Percentiles rank a stretch among this genome's conserved stretches.
Conservation (phyloP, 2,113 vertebrate species). For the Carassius gibelio region DNA sequence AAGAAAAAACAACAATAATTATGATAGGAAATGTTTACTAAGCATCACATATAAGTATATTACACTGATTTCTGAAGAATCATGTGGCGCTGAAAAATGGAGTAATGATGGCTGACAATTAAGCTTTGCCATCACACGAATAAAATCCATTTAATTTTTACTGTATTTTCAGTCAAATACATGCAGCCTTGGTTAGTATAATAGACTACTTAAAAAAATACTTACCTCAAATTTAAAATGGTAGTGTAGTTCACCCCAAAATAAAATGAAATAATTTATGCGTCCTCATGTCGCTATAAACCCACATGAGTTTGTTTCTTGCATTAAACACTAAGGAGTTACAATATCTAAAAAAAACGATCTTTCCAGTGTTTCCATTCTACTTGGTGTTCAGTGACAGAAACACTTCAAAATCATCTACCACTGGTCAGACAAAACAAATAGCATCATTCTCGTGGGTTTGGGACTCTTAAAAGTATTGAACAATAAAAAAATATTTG, state of each 20-base stretch:
- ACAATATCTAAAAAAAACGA: too few species aligned
- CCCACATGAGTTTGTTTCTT: not conserved
- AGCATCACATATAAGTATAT: not conserved
- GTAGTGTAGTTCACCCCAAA: not conserved
- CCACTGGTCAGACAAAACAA: not conserved
- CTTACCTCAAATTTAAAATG: not conserved
- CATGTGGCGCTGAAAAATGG: too few species aligned
- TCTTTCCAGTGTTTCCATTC: too few species aligned
- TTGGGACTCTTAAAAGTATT: not conserved
- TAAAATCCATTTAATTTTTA: not conserved
- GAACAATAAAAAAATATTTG: not conserved
- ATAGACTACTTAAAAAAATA: not conserved
- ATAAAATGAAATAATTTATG: not conserved
- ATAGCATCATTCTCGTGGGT: not conserved
- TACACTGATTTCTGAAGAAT: not conserved
- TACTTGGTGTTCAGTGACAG: not conserved
- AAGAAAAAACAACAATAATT: not conserved
- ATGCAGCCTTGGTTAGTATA: not conserved
- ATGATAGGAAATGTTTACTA: not conserved
- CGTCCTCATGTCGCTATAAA: not conserved
- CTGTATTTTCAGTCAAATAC: not conserved
- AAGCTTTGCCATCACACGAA: not conserved
- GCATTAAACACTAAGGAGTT: too few species aligned
- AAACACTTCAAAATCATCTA: not conserved
- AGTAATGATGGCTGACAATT: not conserved